A percentile compares a stretch with the other conserved stretches of the same genome.
Conservation (phyloP, 2,888 invertebrate genomes). For the Tinea semifulvella region DNA sequence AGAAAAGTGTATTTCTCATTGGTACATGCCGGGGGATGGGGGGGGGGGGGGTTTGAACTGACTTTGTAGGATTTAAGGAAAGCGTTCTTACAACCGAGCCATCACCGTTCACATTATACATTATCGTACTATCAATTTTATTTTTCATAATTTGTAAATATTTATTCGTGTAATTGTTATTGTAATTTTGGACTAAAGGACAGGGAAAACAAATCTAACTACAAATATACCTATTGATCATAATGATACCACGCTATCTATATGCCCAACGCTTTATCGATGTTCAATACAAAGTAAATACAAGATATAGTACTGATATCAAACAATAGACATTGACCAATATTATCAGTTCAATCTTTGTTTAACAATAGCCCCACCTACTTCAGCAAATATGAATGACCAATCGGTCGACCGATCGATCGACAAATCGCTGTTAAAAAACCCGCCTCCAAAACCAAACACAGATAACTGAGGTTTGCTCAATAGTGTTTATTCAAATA, state of each 20-base stretch:
- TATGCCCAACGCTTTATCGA: no score
- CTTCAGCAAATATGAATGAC: slow-evolving; percentile 8
- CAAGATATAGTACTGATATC: background rate
- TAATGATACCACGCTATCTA: no score
- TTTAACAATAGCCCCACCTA: background rate
- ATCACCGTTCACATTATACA: no score
- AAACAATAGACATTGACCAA: background rate
- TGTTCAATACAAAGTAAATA: background rate
- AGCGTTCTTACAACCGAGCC: no score
- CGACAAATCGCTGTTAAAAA: background rate
- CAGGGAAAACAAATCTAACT: background rate
- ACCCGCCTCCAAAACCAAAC: slow-evolving; percentile 9
- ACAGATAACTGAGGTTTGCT: background rate
- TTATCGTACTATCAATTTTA: no score
- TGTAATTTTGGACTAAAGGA: background rate
- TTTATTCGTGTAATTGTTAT: no score
- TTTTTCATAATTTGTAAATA: no score
- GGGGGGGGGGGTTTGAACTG: no score
- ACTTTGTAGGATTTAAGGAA: no score
- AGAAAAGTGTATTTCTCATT: no score
- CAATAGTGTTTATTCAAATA: background rate
- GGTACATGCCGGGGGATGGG: no score
- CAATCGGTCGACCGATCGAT: slow-evolving; percentile 2
- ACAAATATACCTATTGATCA: background rate
- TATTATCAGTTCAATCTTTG: slow-evolving; percentile 5